phyloP scores from a whole-genome alignment of 2,113 vertebrate genomes.

The Reinhardtius hippoglossoides region DNA sequence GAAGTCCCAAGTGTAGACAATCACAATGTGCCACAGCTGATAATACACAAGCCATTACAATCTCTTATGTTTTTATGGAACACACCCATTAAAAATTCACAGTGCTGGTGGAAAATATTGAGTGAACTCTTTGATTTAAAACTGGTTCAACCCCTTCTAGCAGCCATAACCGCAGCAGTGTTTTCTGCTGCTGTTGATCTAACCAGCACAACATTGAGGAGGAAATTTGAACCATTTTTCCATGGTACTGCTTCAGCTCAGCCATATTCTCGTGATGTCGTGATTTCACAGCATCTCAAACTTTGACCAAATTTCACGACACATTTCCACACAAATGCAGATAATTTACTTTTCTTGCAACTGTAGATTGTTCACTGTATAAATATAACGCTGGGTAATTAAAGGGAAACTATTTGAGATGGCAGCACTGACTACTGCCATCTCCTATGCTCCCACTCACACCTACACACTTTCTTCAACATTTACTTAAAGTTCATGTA shows the following conservation, averaged over 20 bases:
- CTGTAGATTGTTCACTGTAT: conserved; percentile 6
- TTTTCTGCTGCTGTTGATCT: not conserved
- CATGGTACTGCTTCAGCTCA: too few relatives aligned
- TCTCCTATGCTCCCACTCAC: not conserved
- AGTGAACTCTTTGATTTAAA: not conserved
- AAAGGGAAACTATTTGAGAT: conserved; percentile 5
- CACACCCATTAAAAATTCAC: not conserved
- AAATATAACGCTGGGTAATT: conserved; percentile 25
- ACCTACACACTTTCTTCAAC: conserved; percentile 17
- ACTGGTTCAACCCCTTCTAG: not conserved
- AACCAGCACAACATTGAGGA: not conserved
- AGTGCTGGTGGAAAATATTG: not conserved
- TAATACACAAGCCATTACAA: not conserved
- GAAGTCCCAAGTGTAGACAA: too few relatives aligned
- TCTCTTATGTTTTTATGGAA: not conserved
- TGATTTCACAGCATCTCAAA: too few relatives aligned
- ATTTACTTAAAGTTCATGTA: conserved; percentile 29
- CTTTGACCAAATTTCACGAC: too few relatives aligned
- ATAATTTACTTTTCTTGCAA: not conserved
- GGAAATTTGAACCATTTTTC: not conserved
- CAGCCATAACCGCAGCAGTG: not conserved
- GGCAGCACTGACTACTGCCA: too few relatives aligned
- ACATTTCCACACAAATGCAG: too few relatives aligned
- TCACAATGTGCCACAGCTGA: too few relatives aligned
- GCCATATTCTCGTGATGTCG: too few relatives aligned